A percentile compares a stretch with the other conserved stretches of the same genome.
Evolutionary conservation across 2,113 vertebrate genomes (phyloP).

Genomic region (Caracal caracal): DNA sequence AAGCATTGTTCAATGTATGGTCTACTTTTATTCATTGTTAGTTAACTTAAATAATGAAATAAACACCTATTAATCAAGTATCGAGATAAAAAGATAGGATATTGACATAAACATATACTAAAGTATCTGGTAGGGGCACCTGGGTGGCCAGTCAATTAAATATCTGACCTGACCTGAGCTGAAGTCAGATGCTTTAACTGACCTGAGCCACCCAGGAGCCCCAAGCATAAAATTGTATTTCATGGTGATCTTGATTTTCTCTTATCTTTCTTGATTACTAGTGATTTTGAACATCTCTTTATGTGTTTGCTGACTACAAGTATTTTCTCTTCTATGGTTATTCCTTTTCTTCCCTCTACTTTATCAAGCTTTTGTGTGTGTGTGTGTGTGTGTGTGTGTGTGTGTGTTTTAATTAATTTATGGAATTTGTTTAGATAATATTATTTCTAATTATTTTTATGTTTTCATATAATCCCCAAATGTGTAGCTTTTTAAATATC

Average conservation of each 20-base stretch:
- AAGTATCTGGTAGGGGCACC: not conserved
- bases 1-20: not conserved
- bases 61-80: not conserved
- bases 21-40: not conserved
- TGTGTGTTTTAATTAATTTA: not conserved
- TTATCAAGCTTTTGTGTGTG: not conserved
- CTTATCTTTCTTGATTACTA: not conserved
- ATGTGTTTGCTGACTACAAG: not conserved
- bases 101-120: not conserved
- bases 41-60: not conserved
- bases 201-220: too few relatives aligned
- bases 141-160: too few relatives aligned
- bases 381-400: not conserved
- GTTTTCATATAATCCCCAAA: not conserved
- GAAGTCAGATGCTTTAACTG: too few relatives aligned
- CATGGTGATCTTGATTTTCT: not conserved
- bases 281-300: not conserved
- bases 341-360: not conserved
- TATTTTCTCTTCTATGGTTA: not conserved
- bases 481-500: not conserved
- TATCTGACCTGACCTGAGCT: too few relatives aligned
- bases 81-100: not conserved
- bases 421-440: not conserved
- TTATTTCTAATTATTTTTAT: not conserved
- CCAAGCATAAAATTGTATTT: not conserved